Conservation (phyloP, 1,140 invertebrate species). For the Hycleus phaleratus region DNA sequence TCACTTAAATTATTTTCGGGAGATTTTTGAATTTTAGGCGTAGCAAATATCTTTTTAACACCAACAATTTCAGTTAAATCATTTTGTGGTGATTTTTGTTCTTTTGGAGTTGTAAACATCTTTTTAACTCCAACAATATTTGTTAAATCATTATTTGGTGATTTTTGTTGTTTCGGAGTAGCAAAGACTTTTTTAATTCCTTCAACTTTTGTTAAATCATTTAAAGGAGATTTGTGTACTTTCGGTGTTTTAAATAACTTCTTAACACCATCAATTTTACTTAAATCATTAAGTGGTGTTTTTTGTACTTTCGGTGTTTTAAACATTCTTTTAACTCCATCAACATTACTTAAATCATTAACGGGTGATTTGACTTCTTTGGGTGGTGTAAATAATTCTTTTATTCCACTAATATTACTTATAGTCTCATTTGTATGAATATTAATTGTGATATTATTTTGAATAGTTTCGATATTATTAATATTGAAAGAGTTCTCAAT, state of each 20-base stretch:
- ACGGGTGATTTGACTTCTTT: not conserved
- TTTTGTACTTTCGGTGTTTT: slow-evolving; percentile 2
- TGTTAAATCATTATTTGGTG: slow-evolving; percentile 41
- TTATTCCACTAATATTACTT: not conserved
- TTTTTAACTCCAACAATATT: slow-evolving; percentile 37
- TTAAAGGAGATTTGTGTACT: slow-evolving; percentile 31
- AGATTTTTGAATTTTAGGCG: slow-evolving; percentile 32
- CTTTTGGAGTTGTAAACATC: slow-evolving; percentile 30
- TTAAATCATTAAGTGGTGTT: slow-evolving; percentile 37
- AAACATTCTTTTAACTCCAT: not conserved
- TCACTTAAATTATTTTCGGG: slow-evolving; percentile 36
- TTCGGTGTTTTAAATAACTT: not conserved
- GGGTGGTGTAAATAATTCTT: not conserved
- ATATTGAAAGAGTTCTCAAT: too few relatives aligned
- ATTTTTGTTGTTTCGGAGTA: slow-evolving; percentile 24
- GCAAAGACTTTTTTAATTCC: slow-evolving; percentile 29
- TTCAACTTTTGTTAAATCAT: slow-evolving; percentile 38
- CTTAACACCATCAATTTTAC: slow-evolving; percentile 30
- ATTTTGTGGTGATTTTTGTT: slow-evolving; percentile 35
- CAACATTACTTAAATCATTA: not conserved
- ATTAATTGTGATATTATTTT: too few relatives aligned
- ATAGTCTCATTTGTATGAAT: not conserved
- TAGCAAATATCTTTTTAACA: slow-evolving; percentile 33
- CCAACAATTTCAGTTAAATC: slow-evolving; percentile 40
- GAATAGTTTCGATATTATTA: too few relatives aligned